Evolutionary conservation across 2,113 vertebrate genomes (phyloP).

Genomic region (Aldabrachelys gigantea): DNA sequence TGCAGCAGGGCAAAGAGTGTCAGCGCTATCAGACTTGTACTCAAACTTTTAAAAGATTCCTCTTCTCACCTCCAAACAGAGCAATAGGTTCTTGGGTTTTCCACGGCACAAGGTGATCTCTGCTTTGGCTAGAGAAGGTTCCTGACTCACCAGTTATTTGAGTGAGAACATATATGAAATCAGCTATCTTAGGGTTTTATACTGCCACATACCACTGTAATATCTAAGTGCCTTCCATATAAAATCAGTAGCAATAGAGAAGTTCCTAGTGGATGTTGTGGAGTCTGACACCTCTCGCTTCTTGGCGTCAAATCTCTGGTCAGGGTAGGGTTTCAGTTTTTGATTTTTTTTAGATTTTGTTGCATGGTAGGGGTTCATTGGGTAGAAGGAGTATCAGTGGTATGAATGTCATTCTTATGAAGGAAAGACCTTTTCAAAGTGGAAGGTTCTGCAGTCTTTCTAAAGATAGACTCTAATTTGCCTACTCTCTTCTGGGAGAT

Average conservation of each 20-base stretch:
- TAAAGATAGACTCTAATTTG: not conserved
- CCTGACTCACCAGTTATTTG: not conserved
- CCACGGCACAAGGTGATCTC: not conserved
- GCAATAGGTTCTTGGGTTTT: not conserved
- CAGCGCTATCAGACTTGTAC: not conserved
- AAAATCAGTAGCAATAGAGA: not conserved
- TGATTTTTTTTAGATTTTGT: conserved; percentile 7
- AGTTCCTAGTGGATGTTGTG: not conserved
- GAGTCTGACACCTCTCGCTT: not conserved
- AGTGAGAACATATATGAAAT: not conserved
- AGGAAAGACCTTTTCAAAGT: not conserved
- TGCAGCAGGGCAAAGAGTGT: not conserved
- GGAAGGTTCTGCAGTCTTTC: not conserved
- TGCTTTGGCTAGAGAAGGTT: not conserved
- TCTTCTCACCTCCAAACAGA: not conserved
- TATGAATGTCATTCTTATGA: not conserved
- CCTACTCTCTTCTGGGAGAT: not conserved
- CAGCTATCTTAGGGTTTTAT: not conserved
- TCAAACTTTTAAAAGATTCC: not conserved
- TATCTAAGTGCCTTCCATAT: not conserved
- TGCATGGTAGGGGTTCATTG: not conserved
- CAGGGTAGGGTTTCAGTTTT: conserved; percentile 1
- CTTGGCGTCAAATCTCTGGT: not conserved
- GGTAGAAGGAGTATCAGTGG: not conserved
- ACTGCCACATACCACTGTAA: not conserved